phyloP scores from a whole-genome alignment of 2,888 invertebrate genomes.

The Parascotia fuliginaria region DNA sequence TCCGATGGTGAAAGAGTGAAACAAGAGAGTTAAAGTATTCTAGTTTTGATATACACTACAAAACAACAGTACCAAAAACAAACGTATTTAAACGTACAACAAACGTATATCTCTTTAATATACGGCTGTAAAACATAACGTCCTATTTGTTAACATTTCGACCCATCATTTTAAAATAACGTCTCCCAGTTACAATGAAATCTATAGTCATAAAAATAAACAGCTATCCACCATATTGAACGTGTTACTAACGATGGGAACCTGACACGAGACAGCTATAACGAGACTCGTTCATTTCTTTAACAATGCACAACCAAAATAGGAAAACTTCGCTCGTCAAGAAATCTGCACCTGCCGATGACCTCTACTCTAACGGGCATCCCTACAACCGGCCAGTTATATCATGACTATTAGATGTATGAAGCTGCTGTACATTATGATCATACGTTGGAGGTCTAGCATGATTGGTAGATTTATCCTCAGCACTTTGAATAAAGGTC shows the following conservation, averaged over 20 bases:
- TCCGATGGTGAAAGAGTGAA: too few relatives aligned
- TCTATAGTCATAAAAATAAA: constrained; percentile 14
- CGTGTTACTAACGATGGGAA: constrained; percentile 52
- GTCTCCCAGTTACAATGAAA: constrained; percentile 21
- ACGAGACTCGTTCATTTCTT: constrained; percentile 64
- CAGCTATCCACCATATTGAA: constrained; percentile 25
- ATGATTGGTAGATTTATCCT: constrained; percentile 59
- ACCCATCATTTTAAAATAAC: constrained; percentile 24
- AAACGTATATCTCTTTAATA: too few relatives aligned
- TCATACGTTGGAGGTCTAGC: constrained; percentile 44
- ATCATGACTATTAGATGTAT: constrained; percentile 23
- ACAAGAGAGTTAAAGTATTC: too few relatives aligned
- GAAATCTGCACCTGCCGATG: constrained; percentile 82
- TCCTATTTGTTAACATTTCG: constrained; percentile 5
- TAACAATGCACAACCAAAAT: constrained; percentile 78
- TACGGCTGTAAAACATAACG: background rate
- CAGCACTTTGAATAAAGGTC: constrained; percentile 78
- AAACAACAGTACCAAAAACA: too few relatives aligned
- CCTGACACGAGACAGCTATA: constrained; percentile 48
- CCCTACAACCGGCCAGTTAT: constrained; percentile 49
- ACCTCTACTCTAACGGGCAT: constrained; percentile 78
- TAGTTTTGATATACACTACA: too few relatives aligned
- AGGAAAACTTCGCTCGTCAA: constrained; percentile 77
- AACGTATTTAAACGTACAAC: too few relatives aligned
- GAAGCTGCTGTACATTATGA: constrained; percentile 23